Evolutionary conservation across 2,797 vertebrate genomes (phyloP).

Genomic region (Mergus octosetaceus): DNA sequence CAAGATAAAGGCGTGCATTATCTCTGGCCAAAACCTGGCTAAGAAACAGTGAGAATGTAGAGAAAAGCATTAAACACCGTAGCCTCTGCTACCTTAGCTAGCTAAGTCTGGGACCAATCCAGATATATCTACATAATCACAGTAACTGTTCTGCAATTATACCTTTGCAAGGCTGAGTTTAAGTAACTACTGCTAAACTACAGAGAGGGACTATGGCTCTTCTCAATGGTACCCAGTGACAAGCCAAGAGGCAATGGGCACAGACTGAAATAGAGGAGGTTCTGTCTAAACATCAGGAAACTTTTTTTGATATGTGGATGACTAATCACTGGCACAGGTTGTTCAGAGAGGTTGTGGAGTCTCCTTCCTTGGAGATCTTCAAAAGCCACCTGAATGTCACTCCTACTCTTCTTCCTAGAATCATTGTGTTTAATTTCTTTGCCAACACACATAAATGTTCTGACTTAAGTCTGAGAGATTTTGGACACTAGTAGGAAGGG

Average conservation of each 20-base stretch:
- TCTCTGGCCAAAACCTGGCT: background rate
- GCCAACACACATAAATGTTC: background rate
- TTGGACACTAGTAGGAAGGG: background rate
- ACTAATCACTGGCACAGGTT: background rate
- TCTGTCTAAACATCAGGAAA: too few species aligned
- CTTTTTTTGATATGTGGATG: background rate
- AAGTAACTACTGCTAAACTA: background rate
- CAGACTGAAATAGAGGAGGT: too few species aligned
- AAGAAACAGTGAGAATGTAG: background rate
- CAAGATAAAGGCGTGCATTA: background rate
- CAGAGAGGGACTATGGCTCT: background rate
- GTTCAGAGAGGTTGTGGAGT: background rate
- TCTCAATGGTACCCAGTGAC: too few species aligned
- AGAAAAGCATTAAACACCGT: background rate
- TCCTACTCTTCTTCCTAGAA: background rate
- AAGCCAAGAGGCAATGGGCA: too few species aligned
- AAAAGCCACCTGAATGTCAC: background rate
- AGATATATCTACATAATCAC: background rate
- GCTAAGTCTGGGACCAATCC: background rate
- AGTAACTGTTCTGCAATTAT: background rate
- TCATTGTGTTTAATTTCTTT: background rate
- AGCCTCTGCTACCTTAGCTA: background rate
- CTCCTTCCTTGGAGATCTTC: background rate
- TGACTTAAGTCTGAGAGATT: background rate
- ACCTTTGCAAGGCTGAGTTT: background rate